These are phyloP conservation scores for Ptyas mucosa DNA, from an alignment of 2,113 vertebrate species.

Conservation along the genomic window DNA sequence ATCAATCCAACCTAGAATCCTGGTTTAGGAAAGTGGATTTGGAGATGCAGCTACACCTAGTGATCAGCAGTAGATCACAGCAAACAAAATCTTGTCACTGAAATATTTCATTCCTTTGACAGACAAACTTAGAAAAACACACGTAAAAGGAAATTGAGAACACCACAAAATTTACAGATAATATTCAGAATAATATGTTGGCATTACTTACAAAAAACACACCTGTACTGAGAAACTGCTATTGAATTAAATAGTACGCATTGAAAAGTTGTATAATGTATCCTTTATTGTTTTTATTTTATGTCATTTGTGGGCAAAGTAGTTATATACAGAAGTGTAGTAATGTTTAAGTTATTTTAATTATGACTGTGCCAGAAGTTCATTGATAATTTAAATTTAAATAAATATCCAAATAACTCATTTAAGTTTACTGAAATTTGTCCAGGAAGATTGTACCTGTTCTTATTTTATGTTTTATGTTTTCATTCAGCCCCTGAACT, in stretches of 20 bases:
- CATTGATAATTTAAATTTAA: background rate
- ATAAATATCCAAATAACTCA: background rate
- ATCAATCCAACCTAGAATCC: conserved; percentile 18
- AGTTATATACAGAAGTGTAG: background rate
- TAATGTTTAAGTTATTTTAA: background rate
- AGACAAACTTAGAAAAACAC: background rate
- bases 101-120: background rate
- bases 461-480: background rate
- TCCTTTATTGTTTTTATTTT: background rate
- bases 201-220: background rate
- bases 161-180: background rate
- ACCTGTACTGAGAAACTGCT: background rate
- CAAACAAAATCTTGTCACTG: conserved; percentile 35
- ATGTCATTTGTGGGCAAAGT: background rate
- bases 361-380: background rate
- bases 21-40: conserved; percentile 50
- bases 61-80: conserved; percentile 63
- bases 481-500: background rate
- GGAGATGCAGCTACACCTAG: conserved; percentile 74
- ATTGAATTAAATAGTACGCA: background rate
- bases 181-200: background rate
- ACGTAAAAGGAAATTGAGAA: background rate
- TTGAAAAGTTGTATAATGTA: background rate
- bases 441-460: background rate
- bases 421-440: background rate